Evolutionary conservation across 1,140 invertebrate species (phyloP).

Genomic region (Drosophila ironensis): DNA sequence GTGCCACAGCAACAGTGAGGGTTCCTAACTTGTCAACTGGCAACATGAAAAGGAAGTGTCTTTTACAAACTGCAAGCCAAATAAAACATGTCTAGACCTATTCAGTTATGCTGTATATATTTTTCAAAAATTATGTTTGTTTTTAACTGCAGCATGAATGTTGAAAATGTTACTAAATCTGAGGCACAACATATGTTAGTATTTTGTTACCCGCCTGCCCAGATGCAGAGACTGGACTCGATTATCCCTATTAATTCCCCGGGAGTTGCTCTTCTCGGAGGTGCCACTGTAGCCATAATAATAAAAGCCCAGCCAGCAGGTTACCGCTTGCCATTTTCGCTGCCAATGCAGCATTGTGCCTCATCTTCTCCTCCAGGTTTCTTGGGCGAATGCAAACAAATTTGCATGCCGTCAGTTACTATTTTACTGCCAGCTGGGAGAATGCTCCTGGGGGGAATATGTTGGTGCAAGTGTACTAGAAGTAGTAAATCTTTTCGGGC

Average conservation of each 20-base stretch:
- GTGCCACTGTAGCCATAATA: slow-evolving; percentile 56
- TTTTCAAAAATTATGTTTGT: too few relatives aligned
- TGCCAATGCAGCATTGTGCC: slow-evolving; percentile 61
- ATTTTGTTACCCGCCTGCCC: too few relatives aligned
- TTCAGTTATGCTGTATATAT: too few relatives aligned
- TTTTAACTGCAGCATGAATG: too few relatives aligned
- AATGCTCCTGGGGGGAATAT: slow-evolving; percentile 27
- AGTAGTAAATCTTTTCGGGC: slow-evolving; percentile 75
- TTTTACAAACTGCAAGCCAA: too few relatives aligned
- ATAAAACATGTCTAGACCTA: too few relatives aligned
- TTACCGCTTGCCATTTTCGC: slow-evolving; percentile 61
- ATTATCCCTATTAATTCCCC: too few relatives aligned
- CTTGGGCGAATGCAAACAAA: slow-evolving; percentile 72
- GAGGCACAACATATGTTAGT: too few relatives aligned
- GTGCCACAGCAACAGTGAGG: not conserved
- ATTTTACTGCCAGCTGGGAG: slow-evolving; percentile 76
- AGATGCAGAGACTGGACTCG: too few relatives aligned
- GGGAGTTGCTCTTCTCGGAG: not conserved
- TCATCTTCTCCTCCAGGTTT: slow-evolving; percentile 24
- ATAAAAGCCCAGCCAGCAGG: slow-evolving; percentile 72
- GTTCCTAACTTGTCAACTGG: not conserved
- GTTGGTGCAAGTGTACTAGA: slow-evolving; percentile 33
- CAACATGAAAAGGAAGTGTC: not conserved
- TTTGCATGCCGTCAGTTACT: slow-evolving; percentile 80
- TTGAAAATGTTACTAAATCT: too few relatives aligned